A percentile compares a stretch with the other conserved stretches of the same genome.
These are phyloP conservation scores for Punctoribates punctum DNA, from an alignment of 2,888 invertebrate genomes.

Conservation along the genomic window DNA sequence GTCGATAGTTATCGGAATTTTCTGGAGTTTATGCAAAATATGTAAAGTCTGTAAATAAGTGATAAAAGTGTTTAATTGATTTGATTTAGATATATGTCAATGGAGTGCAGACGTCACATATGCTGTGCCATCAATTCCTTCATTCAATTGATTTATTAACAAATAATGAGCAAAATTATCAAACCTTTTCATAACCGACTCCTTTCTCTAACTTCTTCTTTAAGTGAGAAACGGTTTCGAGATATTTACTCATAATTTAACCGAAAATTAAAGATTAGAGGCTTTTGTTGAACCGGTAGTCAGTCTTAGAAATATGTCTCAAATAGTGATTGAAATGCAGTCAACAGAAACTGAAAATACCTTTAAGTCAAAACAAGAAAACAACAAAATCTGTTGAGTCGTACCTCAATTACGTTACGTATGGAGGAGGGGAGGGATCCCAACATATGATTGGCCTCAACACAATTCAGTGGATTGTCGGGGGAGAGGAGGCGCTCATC, in stretches of 20 bases:
- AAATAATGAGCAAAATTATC: not conserved
- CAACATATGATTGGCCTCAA: too few relatives aligned
- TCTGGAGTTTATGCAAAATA: slow-evolving; percentile 42
- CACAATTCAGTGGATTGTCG: too few relatives aligned
- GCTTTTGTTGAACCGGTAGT: too few relatives aligned
- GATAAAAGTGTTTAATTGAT: not conserved
- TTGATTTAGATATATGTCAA: slow-evolving; percentile 10
- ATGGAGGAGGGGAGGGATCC: too few relatives aligned
- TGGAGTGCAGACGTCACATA: slow-evolving; percentile 17
- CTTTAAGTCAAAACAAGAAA: too few relatives aligned
- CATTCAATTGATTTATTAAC: not conserved
- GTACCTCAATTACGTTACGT: too few relatives aligned
- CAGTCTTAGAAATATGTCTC: too few relatives aligned
- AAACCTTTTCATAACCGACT: slow-evolving; percentile 41
- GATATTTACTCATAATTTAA: slow-evolving; percentile 35
- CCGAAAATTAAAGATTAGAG: too few relatives aligned
- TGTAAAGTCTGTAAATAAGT: slow-evolving; percentile 42
- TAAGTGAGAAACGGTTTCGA: slow-evolving; percentile 37
- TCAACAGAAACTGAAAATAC: too few relatives aligned
- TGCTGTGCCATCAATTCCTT: not conserved
- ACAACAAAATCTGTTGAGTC: too few relatives aligned
- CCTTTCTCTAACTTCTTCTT: slow-evolving; percentile 43
- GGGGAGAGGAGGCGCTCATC: too few relatives aligned
- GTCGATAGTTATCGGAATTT: slow-evolving; percentile 36
- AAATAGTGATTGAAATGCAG: too few relatives aligned